These are phyloP conservation scores for Drosophila aff. DNA, from an alignment of 1,140 invertebrate genomes.

Conservation along the genomic window DNA sequence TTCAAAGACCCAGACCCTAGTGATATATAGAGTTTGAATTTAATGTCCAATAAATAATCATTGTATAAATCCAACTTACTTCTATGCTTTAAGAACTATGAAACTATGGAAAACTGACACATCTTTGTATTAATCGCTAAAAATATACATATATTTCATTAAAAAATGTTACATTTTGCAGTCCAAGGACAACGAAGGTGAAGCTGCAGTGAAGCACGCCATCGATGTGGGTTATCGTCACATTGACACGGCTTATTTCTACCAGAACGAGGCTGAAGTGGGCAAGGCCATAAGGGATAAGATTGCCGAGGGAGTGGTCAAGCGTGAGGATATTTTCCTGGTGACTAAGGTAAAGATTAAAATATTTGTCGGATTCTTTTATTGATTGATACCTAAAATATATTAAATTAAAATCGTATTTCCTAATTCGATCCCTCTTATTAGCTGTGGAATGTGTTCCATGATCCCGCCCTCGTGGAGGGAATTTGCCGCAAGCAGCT, in stretches of 20 bases:
- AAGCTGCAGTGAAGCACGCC: constrained; percentile 88
- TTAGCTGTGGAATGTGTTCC: constrained; percentile 86
- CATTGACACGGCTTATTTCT: constrained; percentile 93
- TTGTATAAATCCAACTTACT: background rate
- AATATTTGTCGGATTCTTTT: background rate
- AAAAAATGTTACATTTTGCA: constrained; percentile 66
- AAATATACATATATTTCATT: background rate
- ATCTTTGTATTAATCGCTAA: too few species aligned
- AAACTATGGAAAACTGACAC: too few species aligned
- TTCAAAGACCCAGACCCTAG: background rate
- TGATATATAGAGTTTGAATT: background rate
- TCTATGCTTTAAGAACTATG: background rate
- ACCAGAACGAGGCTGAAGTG: constrained; percentile 92
- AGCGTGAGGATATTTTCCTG: constrained; percentile 94
- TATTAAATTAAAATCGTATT: background rate
- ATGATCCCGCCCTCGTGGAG: constrained; percentile 85
- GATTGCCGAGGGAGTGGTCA: constrained; percentile 88
- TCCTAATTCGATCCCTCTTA: background rate
- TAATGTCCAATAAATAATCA: background rate
- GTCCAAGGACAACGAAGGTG: constrained; percentile 88
- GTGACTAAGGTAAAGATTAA: constrained; percentile 88
- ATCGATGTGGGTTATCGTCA: constrained; percentile 93
- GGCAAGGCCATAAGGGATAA: constrained; percentile 89
- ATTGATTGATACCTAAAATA: background rate
- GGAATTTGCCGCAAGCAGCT: constrained; percentile 86